phyloP scores from a whole-genome alignment of 53 echinoderm and acorn worm genomes.

The Actinopyga echinites region DNA sequence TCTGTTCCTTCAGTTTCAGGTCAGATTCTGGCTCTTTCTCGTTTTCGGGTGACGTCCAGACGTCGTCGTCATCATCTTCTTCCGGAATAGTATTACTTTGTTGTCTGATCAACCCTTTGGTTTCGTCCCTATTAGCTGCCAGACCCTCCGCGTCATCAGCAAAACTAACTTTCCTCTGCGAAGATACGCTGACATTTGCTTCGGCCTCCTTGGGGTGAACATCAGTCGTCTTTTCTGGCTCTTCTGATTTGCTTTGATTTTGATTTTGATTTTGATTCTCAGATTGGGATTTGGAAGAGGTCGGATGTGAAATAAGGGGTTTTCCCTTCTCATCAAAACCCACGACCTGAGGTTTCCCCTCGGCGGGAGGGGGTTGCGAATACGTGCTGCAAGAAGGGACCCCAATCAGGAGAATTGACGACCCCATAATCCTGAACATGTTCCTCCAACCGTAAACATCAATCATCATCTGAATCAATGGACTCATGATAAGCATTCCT shows the following conservation, averaged over 20 bases:
- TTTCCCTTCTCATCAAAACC: conserved; percentile 49
- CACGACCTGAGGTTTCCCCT: neutral
- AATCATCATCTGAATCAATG: conserved; percentile 70
- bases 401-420: conserved; percentile 68
- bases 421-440: conserved; percentile 80
- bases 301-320: neutral
- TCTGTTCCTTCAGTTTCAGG: conserved; percentile 40
- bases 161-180: conserved; percentile 28
- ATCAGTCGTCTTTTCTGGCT: conserved; percentile 10
- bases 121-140: neutral
- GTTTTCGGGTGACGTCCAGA: conserved; percentile 29
- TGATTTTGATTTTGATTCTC: conserved; percentile 1
- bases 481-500: conserved; percentile 86
- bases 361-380: conserved; percentile 57
- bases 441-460: conserved; percentile 73
- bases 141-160: conserved; percentile 16
- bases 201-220: conserved; percentile 8
- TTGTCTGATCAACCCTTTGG: neutral
- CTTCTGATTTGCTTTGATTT: neutral
- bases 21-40: conserved; percentile 33
- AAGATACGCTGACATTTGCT: neutral
- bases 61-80: conserved; percentile 39
- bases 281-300: neutral
- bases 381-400: conserved; percentile 69
- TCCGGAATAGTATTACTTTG: neutral